phyloP scores from a whole-genome alignment of 1,140 invertebrate genomes.

The Periplaneta americana region DNA sequence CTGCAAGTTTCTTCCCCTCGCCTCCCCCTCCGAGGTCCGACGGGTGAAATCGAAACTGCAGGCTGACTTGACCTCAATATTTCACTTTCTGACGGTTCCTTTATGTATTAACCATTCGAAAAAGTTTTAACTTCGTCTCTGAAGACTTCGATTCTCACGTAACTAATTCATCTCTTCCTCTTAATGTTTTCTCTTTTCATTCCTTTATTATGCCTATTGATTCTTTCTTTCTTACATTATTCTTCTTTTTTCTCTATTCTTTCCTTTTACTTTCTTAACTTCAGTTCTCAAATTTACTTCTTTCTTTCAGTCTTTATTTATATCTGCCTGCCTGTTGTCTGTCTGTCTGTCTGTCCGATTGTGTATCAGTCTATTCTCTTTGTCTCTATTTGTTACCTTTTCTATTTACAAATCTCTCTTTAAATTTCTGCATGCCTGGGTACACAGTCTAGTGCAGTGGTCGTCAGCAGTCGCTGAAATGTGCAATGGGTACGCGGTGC shows the following conservation, averaged over 20 bases:
- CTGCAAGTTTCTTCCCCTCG: background rate
- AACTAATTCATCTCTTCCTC: background rate
- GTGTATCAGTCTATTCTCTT: no score
- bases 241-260: background rate
- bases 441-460: no score
- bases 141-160: background rate
- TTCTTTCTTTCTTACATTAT: background rate
- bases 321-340: no score
- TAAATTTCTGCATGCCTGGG: no score
- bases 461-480: no score
- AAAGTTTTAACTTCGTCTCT: background rate
- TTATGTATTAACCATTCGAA: background rate
- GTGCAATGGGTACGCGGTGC: no score
- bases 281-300: no score
- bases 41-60: background rate
- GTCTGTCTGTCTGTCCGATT: no score
- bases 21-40: background rate
- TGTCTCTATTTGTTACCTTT: no score
- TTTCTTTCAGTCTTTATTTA: no score
- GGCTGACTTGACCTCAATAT: background rate
- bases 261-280: background rate
- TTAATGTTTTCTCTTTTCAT: background rate
- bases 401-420: no score
- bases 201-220: background rate
- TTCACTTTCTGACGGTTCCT: background rate